Evolutionary conservation across 2,888 invertebrate genomes (phyloP).

Genomic region (Cotesia congregata): DNA sequence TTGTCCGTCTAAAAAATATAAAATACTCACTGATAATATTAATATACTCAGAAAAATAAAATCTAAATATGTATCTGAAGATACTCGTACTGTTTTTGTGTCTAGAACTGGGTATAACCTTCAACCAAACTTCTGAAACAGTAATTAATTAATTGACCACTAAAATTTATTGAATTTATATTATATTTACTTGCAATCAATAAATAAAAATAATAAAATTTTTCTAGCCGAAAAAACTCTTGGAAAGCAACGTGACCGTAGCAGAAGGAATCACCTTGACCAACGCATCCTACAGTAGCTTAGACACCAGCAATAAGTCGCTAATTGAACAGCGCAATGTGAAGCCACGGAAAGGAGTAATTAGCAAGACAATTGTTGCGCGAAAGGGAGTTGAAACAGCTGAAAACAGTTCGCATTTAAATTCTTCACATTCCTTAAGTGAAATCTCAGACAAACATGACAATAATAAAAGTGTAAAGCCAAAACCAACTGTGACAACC

Average conservation of each 20-base stretch:
- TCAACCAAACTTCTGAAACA: background rate
- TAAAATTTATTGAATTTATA: no score
- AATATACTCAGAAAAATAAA: background rate
- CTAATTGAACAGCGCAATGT: background rate
- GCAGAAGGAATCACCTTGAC: background rate
- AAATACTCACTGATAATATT: background rate
- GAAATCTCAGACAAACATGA: background rate
- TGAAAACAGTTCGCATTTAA: background rate
- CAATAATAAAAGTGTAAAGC: background rate
- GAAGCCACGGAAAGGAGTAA: background rate
- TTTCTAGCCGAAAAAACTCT: background rate
- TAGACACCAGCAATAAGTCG: background rate
- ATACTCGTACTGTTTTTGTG: background rate
- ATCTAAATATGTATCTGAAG: background rate
- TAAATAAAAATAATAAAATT: no score
- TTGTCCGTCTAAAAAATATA: background rate
- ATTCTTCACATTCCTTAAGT: background rate
- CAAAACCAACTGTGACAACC: background rate
- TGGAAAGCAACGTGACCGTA: background rate
- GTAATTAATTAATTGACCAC: background rate
- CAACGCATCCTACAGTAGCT: background rate
- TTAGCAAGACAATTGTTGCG: background rate
- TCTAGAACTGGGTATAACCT: background rate
- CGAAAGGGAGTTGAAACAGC: background rate
- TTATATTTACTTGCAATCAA: no score